phyloP scores from a whole-genome alignment of 1,140 invertebrate genomes.

The Caenorhabditis latens region DNA sequence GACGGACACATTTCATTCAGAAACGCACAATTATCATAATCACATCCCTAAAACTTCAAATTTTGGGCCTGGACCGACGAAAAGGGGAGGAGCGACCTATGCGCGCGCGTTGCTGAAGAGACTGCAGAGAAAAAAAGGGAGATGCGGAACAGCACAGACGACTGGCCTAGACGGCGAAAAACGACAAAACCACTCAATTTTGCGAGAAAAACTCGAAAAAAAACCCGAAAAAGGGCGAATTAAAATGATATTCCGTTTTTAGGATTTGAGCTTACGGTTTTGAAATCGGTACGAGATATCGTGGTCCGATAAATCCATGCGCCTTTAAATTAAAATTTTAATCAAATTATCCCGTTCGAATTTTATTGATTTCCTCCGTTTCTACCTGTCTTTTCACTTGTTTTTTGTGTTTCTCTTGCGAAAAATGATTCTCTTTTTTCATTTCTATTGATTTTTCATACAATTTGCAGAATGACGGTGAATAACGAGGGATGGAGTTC shows the following conservation, averaged over 20 bases:
- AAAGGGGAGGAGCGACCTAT: neutral
- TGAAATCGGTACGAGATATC: neutral
- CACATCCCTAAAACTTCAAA: neutral
- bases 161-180: neutral
- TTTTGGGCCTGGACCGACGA: neutral
- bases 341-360: neutral
- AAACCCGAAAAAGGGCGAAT: neutral
- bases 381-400: neutral
- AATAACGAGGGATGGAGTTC: constrained; percentile 28
- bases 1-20: neutral
- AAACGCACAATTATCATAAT: neutral
- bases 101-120: constrained; percentile 13
- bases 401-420: too few relatives aligned
- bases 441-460: neutral
- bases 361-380: constrained; percentile 20
- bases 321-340: constrained; percentile 13
- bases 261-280: constrained; percentile 25
- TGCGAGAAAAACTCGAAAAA: constrained; percentile 2
- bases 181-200: constrained; percentile 16
- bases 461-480: neutral
- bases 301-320: neutral
- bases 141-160: neutral
- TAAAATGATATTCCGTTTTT: constrained; percentile 8
- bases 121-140: constrained; percentile 38
- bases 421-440: neutral